Conservation (phyloP, 2,888 invertebrate genomes). For the Lasius platythorax region DNA sequence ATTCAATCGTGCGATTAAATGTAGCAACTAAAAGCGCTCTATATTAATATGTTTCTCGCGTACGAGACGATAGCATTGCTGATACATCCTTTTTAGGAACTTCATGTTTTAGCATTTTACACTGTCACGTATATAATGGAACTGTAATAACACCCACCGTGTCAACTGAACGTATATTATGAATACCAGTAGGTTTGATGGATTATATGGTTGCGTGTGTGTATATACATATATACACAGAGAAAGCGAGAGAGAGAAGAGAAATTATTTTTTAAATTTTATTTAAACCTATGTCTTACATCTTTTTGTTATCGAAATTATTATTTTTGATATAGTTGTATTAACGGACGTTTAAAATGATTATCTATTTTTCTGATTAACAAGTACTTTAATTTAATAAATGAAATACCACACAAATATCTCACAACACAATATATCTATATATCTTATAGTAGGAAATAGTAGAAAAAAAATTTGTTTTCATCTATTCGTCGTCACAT, state of each 20-base stretch:
- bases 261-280: constrained; percentile 31
- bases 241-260: neutral
- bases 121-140: constrained; percentile 21
- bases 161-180: constrained; percentile 35
- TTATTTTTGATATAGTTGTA: constrained; percentile 43
- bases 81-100: neutral
- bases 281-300: constrained; percentile 13
- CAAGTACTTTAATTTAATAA: constrained; percentile 23
- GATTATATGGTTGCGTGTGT: constrained; percentile 34
- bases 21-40: constrained; percentile 12
- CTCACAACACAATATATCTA: constrained; percentile 1
- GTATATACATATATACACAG: neutral
- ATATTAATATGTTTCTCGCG: constrained; percentile 26
- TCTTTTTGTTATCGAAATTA: constrained; percentile 1
- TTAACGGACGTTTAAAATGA: neutral
- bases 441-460: neutral
- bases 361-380: constrained; percentile 25
- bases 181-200: constrained; percentile 40
- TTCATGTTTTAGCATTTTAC: constrained; percentile 29
- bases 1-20: constrained; percentile 11
- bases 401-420: neutral
- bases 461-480: neutral
- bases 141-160: constrained; percentile 24
- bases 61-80: neutral
- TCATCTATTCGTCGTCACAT: neutral